These are phyloP conservation scores for Geococcyx californianus DNA, from an alignment of 2,113 vertebrate genomes.

Conservation along the genomic window DNA sequence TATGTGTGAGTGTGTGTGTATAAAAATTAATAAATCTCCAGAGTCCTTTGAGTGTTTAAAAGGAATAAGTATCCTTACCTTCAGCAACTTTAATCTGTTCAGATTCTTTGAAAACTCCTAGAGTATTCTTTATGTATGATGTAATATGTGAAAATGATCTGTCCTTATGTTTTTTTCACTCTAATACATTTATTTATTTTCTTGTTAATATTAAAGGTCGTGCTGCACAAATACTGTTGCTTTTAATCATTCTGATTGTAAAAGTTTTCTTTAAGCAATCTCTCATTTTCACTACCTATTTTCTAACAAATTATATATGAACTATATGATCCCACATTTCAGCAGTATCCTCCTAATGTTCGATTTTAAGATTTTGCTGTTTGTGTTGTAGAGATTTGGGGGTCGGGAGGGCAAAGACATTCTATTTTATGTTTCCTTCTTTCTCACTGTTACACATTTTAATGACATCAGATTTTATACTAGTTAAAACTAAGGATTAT, in stretches of 20 bases:
- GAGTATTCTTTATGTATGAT: background rate
- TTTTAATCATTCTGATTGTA: background rate
- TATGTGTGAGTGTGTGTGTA: background rate
- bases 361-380: background rate
- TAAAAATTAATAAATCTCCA: background rate
- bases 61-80: background rate
- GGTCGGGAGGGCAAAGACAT: background rate
- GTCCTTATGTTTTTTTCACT: background rate
- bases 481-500: background rate
- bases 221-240: background rate
- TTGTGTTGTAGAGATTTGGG: background rate
- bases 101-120: background rate
- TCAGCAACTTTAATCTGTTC: background rate
- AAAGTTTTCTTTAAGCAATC: too few relatives aligned
- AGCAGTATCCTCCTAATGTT: background rate
- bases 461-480: constrained; percentile 28
- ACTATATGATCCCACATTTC: background rate
- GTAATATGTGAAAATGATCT: background rate
- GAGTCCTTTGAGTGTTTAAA: background rate
- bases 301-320: background rate
- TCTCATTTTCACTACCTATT: background rate
- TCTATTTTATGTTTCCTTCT: background rate
- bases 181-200: background rate
- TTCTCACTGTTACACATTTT: background rate
- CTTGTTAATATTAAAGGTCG: background rate